Evolutionary conservation across 2,113 vertebrate genomes (phyloP), one percentile per base, ranked within the genome.

Genomic region (Hyperoodon ampullatus): DNA sequence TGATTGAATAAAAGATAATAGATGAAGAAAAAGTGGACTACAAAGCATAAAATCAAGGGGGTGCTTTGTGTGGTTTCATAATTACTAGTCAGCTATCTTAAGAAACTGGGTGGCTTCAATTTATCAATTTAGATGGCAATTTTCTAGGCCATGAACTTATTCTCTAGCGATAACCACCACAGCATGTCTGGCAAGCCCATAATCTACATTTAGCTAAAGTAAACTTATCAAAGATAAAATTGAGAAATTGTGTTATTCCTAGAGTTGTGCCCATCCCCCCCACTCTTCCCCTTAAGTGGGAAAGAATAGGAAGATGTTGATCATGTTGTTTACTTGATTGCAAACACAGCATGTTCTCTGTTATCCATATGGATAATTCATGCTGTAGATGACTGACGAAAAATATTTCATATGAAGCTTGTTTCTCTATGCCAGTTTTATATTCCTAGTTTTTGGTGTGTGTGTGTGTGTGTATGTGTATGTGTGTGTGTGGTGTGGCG

Each of bases 341-440:
- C 14, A 95, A 95, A 94, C 68, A 89, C 5, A 44, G 13, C 35
- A 21, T 39, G 3, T 80, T 94, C 75, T 93, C 66, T 72, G 8
- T 50, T 89, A 44, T n/a, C 19, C 19, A 58, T 39, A 50, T 58
- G 16, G 92, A 82, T 88, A 93, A 89, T 78, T n/a, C 42, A 47
- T 55, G 21, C 24, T 84, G 81, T 88, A 26, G 33, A 66, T 70
- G 74, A 61, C 2, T 23, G 39, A 47, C 70, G n/a, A 85, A 63
- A 95, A 86, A 91, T 86, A 90, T 50, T 77, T 85, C 71, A 83
- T 77, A 35, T 26, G n/a, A 90, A 93, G 21, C 85, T 65, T 75
- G 2, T 70, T 90, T 91, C 26, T 90, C n/a, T 44, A 70, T 55
- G 33, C 15, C 39, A 55, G 19, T 14, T 75, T 55, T n/a, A 63